Percentiles rank a stretch among this genome's conserved stretches.
Conservation (phyloP, 1,140 invertebrate species). For the Coelopa frigida region DNA sequence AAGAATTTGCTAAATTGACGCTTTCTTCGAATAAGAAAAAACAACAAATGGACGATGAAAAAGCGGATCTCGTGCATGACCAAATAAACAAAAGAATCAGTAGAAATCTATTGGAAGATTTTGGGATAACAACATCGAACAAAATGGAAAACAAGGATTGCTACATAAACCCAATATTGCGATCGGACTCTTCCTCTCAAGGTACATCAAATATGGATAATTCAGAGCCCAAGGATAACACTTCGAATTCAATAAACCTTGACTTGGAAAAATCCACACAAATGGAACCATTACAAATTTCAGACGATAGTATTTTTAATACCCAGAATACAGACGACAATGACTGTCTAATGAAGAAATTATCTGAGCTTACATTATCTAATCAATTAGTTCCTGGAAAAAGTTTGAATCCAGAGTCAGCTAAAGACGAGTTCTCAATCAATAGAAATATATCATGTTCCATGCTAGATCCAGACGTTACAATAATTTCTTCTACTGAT, state of each 20-base stretch:
- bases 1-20: conserved; percentile 36
- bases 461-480: background rate
- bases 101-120: conserved; percentile 16
- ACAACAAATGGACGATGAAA: background rate
- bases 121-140: background rate
- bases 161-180: conserved; percentile 16
- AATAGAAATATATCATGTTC: background rate
- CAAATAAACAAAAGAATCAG: conserved; percentile 17
- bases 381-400: background rate
- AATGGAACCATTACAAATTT: conserved; percentile 34
- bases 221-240: background rate
- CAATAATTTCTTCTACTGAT: background rate
- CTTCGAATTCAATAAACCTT: background rate
- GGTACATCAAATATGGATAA: background rate
- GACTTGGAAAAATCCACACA: background rate
- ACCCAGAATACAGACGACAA: background rate
- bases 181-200: conserved; percentile 17
- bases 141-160: background rate
- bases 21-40: conserved; percentile 35
- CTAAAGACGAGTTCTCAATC: background rate
- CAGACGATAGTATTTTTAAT: conserved; percentile 19
- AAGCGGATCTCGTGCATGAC: too few species aligned
- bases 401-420: conserved; percentile 19
- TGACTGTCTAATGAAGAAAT: background rate
- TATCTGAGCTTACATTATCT: background rate